Conservation (phyloP, 2,113 vertebrate genomes). For the Tauraco erythrolophus region DNA sequence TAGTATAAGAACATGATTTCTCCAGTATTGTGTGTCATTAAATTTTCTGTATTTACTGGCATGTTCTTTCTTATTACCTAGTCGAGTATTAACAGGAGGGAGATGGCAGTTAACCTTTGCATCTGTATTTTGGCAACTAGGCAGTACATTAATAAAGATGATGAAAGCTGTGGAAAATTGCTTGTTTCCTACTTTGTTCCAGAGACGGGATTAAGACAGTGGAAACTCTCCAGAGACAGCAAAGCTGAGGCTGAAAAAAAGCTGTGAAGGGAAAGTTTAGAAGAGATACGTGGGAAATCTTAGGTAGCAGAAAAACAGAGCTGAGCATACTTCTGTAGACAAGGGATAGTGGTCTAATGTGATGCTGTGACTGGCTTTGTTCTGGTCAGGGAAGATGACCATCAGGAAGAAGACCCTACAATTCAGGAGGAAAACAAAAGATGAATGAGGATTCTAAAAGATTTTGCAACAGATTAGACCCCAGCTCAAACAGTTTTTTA, state of each 20-base stretch:
- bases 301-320: background rate
- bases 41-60: background rate
- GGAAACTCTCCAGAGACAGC: background rate
- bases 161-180: conserved; percentile 20
- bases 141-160: background rate
- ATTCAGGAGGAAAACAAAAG: background rate
- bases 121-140: background rate
- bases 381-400: background rate
- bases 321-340: background rate
- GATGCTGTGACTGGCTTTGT: background rate
- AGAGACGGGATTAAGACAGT: background rate
- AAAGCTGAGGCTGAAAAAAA: background rate
- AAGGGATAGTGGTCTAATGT: background rate
- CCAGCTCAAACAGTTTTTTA: background rate
- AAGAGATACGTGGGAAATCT: background rate
- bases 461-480: background rate
- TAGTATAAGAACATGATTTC: background rate
- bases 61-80: background rate
- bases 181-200: background rate
- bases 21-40: background rate
- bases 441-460: background rate
- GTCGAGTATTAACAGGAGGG: background rate
- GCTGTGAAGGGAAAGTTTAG: background rate
- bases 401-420: background rate
- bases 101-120: background rate